Base-by-base conservation (phyloP, 2,113 vertebrate species). In the Stigmatopora argus region DNA sequence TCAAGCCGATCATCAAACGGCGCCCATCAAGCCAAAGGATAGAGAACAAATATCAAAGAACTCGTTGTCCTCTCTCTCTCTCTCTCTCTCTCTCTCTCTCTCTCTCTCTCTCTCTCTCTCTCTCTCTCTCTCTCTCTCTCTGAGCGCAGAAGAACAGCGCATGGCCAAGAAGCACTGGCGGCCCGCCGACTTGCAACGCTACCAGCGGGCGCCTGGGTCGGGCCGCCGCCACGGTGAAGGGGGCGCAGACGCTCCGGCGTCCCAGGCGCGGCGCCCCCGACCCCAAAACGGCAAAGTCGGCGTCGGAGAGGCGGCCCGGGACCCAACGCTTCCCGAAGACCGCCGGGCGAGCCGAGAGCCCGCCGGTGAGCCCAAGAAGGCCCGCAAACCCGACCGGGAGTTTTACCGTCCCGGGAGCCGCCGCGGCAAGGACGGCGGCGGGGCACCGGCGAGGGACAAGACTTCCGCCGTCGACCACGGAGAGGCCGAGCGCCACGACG, bases 321-420 rank as follows among this genome's bases (percentile, higher is more conserved):
- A 73, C 47, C 78, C 80, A 34, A 44, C 21, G 17, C 26, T 53
- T 38, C 47, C 17, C 21, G 73, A 80, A 61, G 72, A 73, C 21
- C 71, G 74, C 51, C 41, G 26, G 44, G 77, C 75, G 59, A 45
- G 74, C 15, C 70, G 65, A 58, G 85, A 84, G 48, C 62, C 74
- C 18, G 58, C 45, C 18, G 78, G 62, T 58, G 72, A 91, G 67
- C 84, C 82, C 6, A 92, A 88, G 71, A 96, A 89, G 85, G 75
- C 84, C 23, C 95, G 91, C 65, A 99, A 98, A 78, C 97, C 97
- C 0, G 96, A 98, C 83, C 86, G 93, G 68, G 93, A 93, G 84
- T 95, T 99, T 75, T 99, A 99, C 85, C 96, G 96, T 78, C 94
- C 97, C 9, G 95, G 94, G 26, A 91, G 92, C 6, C 89, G 96